Evolutionary conservation across 2,888 invertebrate species (phyloP).

Genomic region (Alloscopus bannaensis): DNA sequence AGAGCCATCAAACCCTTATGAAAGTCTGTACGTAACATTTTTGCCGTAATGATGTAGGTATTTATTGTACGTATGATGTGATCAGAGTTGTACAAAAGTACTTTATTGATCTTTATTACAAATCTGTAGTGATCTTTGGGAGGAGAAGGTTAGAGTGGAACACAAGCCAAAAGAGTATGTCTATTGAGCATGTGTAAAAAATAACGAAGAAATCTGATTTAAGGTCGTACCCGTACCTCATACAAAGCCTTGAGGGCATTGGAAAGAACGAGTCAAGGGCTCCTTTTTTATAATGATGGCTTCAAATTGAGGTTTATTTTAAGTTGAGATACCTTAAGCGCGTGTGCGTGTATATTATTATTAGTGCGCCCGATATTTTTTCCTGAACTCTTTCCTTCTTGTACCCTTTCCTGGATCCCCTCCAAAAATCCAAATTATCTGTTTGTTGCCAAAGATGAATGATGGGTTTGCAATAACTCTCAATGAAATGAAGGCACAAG

Average conservation of each 20-base stretch:
- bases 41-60: background rate
- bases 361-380: background rate
- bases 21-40: background rate
- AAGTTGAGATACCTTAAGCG: slow-evolving; percentile 8
- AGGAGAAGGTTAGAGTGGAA: slow-evolving; percentile 54
- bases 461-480: slow-evolving; percentile 33
- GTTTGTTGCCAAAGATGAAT: slow-evolving; percentile 13
- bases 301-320: slow-evolving; percentile 7
- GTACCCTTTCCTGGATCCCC: background rate
- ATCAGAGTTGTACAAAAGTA: slow-evolving; percentile 18
- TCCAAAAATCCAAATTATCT: slow-evolving; percentile 28
- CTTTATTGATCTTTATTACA: slow-evolving; percentile 57
- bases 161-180: slow-evolving; percentile 44
- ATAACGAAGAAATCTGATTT: slow-evolving; percentile 45
- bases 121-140: slow-evolving; percentile 57
- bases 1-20: background rate
- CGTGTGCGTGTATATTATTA: slow-evolving; percentile 38
- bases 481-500: slow-evolving; percentile 56
- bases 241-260: slow-evolving; percentile 35
- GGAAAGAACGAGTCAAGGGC: background rate
- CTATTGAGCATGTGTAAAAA: background rate
- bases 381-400: slow-evolving; percentile 2
- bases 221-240: too few relatives aligned
- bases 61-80: background rate
- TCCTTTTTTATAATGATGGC: slow-evolving; percentile 43